These are phyloP conservation scores for Protobothrops mucrosquamatus DNA, from an alignment of 2,113 vertebrate genomes.

Conservation along the genomic window DNA sequence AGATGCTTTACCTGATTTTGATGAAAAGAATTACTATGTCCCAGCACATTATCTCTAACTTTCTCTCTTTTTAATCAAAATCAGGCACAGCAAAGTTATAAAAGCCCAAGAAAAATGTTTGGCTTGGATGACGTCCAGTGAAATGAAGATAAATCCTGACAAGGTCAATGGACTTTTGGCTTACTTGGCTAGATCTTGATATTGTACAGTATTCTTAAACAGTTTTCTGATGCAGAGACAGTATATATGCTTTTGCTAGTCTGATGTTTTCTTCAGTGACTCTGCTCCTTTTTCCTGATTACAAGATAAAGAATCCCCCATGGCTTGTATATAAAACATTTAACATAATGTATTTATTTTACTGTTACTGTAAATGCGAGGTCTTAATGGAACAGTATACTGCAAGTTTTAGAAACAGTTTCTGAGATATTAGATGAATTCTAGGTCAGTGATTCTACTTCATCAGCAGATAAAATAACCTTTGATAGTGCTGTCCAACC, in stretches of 20 bases:
- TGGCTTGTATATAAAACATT: not conserved
- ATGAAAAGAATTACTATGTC: not conserved
- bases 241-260: not conserved
- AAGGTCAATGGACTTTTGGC: not conserved
- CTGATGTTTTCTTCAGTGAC: not conserved
- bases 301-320: not conserved
- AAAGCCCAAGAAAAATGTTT: not conserved
- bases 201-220: not conserved
- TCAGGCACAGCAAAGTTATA: not conserved
- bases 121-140: not conserved
- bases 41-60: not conserved
- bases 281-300: not conserved
- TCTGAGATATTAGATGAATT: constrained; percentile 20
- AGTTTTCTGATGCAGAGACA: not conserved
- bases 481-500: not conserved
- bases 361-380: constrained; percentile 11
- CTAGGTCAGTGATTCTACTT: not conserved
- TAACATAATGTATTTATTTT: not conserved
- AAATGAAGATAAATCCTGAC: not conserved
- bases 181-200: not conserved
- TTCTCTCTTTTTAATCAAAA: not conserved
- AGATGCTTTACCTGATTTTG: not conserved
- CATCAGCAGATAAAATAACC: not conserved
- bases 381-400: constrained; percentile 36
- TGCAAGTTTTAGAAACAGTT: constrained; percentile 44